A percentile compares a stretch with the other conserved stretches of the same genome.
phyloP scores from a whole-genome alignment of 2,797 vertebrate species.

The Gallirallus australis region DNA sequence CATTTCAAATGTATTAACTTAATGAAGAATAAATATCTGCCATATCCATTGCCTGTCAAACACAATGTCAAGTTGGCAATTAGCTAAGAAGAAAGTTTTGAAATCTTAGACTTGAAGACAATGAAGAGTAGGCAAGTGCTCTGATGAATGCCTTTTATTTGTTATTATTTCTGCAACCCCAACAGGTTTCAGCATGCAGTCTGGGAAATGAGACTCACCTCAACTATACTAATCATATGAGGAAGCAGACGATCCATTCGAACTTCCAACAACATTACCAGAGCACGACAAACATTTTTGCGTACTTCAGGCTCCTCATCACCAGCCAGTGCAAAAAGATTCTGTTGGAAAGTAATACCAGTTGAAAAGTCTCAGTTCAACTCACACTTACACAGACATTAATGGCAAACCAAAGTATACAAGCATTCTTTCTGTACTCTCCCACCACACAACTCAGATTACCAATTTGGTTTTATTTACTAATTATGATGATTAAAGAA shows the following conservation, averaged over 20 bases:
- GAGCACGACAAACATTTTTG: conserved; percentile 88
- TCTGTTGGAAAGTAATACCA: conserved; percentile 66
- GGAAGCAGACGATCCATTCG: conserved; percentile 88
- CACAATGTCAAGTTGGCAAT: neutral
- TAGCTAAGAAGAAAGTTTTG: neutral
- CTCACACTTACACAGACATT: neutral
- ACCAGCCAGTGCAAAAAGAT: conserved; percentile 86
- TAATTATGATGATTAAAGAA: neutral
- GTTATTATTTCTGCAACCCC: neutral
- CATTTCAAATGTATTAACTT: neutral
- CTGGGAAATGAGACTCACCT: conserved; percentile 73
- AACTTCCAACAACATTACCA: conserved; percentile 89
- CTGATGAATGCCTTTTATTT: neutral
- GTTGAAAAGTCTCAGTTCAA: neutral
- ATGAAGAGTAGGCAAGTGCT: neutral
- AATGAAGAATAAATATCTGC: neutral
- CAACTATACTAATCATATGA: conserved; percentile 90
- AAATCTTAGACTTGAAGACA: neutral
- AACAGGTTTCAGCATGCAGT: neutral
- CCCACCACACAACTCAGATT: neutral
- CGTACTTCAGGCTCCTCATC: conserved; percentile 89
- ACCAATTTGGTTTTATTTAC: neutral
- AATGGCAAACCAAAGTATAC: neutral
- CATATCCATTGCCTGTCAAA: neutral
- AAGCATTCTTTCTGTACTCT: neutral